phyloP scores from a whole-genome alignment of 2,113 vertebrate genomes.

The Calonectris borealis region DNA sequence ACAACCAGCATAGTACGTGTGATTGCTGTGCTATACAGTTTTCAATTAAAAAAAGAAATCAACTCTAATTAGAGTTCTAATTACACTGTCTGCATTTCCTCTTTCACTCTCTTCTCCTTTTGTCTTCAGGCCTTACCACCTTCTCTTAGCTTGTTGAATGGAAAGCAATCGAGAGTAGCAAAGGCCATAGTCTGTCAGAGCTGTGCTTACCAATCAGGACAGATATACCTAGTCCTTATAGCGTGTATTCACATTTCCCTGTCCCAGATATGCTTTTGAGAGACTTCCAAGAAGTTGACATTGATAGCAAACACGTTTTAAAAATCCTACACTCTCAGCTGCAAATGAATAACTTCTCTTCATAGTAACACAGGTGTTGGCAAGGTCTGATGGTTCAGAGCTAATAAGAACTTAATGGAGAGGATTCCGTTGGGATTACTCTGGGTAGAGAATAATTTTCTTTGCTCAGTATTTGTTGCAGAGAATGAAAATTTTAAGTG shows the following conservation, averaged over 20 bases:
- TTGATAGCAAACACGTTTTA: not conserved
- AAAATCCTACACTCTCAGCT: not conserved
- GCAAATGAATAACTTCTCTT: not conserved
- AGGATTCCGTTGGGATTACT: not conserved
- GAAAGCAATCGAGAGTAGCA: not conserved
- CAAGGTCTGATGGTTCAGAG: not conserved
- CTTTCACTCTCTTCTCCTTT: not conserved
- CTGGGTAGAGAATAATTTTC: not conserved
- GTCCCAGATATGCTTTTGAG: not conserved
- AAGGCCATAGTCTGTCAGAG: not conserved
- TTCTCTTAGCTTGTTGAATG: not conserved
- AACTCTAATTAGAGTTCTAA: not conserved
- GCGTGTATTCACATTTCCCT: rapidly evolving
- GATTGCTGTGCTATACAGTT: not conserved
- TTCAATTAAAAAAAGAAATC: not conserved
- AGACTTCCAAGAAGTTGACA: not conserved
- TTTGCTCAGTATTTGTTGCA: not conserved
- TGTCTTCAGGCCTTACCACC: not conserved
- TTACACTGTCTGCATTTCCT: not conserved
- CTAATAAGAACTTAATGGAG: not conserved
- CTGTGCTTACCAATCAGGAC: not conserved
- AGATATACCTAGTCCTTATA: not conserved
- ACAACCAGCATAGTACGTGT: not conserved
- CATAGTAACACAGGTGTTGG: not conserved
- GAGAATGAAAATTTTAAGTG: not conserved